Evolutionary conservation across 64 coral and sea anemone species (phyloP), one percentile per base, ranked within the genome.

Genomic region (Acropora tenuis): DNA sequence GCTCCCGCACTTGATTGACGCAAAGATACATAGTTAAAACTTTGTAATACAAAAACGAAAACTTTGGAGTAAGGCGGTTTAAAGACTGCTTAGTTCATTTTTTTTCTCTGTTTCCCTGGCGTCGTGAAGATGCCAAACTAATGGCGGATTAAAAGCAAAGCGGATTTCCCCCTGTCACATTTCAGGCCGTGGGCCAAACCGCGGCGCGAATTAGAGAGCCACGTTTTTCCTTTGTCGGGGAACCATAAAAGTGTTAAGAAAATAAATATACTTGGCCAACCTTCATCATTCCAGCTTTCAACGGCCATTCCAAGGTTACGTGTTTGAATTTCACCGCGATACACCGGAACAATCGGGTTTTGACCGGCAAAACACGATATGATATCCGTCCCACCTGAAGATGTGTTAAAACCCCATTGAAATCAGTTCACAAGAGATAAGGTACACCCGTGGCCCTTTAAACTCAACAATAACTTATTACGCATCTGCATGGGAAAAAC

Each of bases 341-440:
- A 98, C 0, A 98, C 96, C 41, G 96, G 96, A 18, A 98, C 55
- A 57, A 88, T 92, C 19, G 86, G 75, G 79, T 95, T 98, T 77
- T 98, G 96, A 71, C 96, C 96, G 52, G 87, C 93, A 93, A 98
- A 98, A 86, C 90, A 95, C 10, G 96, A 98, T 20, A 98, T 98
- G 50, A 98, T 98, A 46, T 98, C 96, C 15, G 96, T 98, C 30
- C 96, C 96, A 45, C 96, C 96, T 98, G 69, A 76, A 85, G 48
- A 76, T 43, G 17, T 42, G n/a, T n/a, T 58, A 57, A 57, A 19
- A 20, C 1, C 17, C 18, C 18, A 30, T 63, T 63, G 10, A 63
- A 13, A 13, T 63, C 60, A 11, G 11, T 63, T 63, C 60, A 63
- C 7, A 63, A 63, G 60, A 63, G 60, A 3, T 63, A 55, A 10